Evolutionary conservation across 2,888 invertebrate species (phyloP), one percentile per base, ranked within the genome.

Genomic region (Cheilosia variabilis): DNA sequence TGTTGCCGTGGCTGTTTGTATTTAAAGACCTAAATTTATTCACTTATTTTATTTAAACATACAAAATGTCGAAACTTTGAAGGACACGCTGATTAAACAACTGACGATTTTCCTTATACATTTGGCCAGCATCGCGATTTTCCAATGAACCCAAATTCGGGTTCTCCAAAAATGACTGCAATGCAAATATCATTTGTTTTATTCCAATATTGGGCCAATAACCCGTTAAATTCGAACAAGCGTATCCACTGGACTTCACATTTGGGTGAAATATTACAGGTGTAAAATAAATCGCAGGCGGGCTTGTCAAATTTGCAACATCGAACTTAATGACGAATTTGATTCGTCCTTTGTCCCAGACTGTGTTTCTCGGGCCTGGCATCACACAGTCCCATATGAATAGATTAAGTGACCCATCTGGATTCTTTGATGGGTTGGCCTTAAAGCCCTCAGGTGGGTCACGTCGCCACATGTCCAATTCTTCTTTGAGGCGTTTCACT

Each of bases 231-330:
- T 27, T 13, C 2, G 84, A 81, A 57, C 81, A 78, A 7, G 78
- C 41, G n/a, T 7, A 52, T 15, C 81, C 87, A 1, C n/a, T 5
- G 0, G 0, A 0, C 1, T 15, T 17, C 31, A 87, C 76, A 68
- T 87, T 87, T 24, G 87, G 87, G 69, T 87, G 87, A 13, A 87
- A 87, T 5, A 87, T 76, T 1, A 52, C 0, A 22, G 66, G 76
- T 19, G 13, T 31, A 27, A 69, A 87, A 24, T 13, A 17, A 7
- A 55, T 47, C 0, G 0, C 0, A n/a, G 78, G 68, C 0, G n/a
- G 43, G 6, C 1, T 4, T 0, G 41, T 15, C 31, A 69, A 43
- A 15, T 17, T 4, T 6, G 4, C 4, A 5, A 34, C n/a, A 47
- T 69, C 15, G 7, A 60, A 60, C 2, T 22, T 4, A 1, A 60